Conservation (phyloP, 2,797 vertebrate species). For the Megaceryle alcyon region DNA sequence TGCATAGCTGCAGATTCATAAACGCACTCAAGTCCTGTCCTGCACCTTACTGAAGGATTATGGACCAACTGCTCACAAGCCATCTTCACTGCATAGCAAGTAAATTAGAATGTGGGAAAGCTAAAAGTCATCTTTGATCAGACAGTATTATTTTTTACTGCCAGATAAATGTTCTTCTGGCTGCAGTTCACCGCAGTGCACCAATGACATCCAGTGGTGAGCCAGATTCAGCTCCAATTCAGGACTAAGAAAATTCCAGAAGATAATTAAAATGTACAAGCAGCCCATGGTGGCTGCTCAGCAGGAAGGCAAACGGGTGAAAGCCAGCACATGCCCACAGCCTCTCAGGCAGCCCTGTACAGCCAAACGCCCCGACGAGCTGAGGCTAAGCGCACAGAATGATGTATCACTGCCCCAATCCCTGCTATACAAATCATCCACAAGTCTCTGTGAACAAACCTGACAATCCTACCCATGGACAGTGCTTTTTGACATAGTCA, state of each 20-base stretch:
- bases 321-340: not conserved
- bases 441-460: not conserved
- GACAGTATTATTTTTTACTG: not conserved
- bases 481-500: fast-evolving
- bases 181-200: slow-evolving; percentile 36
- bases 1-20: not conserved
- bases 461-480: not conserved
- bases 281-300: not conserved
- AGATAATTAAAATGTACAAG: not conserved
- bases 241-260: slow-evolving; percentile 13
- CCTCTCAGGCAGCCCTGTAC: not conserved
- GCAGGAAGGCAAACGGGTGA: not conserved
- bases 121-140: not conserved
- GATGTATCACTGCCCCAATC: not conserved
- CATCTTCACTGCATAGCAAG: not conserved
- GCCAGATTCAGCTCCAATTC: slow-evolving; percentile 8
- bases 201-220: slow-evolving; percentile 73
- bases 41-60: not conserved
- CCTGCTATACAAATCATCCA: fast-evolving
- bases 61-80: not conserved
- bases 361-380: not conserved
- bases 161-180: not conserved
- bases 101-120: not conserved
- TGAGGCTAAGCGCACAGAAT: not conserved
- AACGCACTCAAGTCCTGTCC: not conserved